Percentiles rank a stretch among this genome's conserved stretches.
These are phyloP conservation scores for Pteropus alecto DNA, from an alignment of 2,113 vertebrate genomes.

Conservation along the genomic window DNA sequence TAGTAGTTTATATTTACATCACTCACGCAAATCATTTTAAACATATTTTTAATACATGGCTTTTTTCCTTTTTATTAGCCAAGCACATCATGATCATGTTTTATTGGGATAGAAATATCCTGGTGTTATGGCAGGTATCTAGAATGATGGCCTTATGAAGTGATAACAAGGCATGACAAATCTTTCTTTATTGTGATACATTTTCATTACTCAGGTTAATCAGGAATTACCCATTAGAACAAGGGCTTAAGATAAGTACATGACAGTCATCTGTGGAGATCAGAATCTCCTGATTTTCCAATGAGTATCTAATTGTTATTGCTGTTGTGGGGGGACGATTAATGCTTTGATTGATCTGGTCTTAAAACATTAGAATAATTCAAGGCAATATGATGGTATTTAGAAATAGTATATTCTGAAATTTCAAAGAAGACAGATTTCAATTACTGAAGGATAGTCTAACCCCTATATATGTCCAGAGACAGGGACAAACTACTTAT, in stretches of 20 bases:
- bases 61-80: constrained; percentile 73
- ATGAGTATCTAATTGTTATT: constrained; percentile 75
- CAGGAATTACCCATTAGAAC: constrained; percentile 77
- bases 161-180: constrained; percentile 77
- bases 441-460: not conserved
- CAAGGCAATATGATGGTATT: constrained; percentile 58
- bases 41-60: constrained; percentile 60
- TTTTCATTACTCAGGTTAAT: constrained; percentile 76
- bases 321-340: constrained; percentile 69
- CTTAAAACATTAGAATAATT: constrained; percentile 74
- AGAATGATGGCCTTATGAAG: constrained; percentile 64
- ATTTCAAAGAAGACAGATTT: constrained; percentile 62
- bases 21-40: constrained; percentile 64
- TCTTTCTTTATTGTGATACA: constrained; percentile 74
- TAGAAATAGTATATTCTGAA: constrained; percentile 62
- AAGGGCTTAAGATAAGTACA: constrained; percentile 73
- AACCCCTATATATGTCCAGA: constrained; percentile 48
- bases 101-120: constrained; percentile 70
- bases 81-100: constrained; percentile 68
- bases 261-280: constrained; percentile 72
- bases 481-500: not conserved
- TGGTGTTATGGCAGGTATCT: constrained; percentile 54
- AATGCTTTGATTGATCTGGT: constrained; percentile 64
- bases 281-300: constrained; percentile 75
- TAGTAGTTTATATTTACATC: constrained; percentile 56